Evolutionary conservation across 1,140 invertebrate genomes (phyloP), one percentile per base, ranked within the genome.

Genomic region (Trialeurodes vaporariorum): DNA sequence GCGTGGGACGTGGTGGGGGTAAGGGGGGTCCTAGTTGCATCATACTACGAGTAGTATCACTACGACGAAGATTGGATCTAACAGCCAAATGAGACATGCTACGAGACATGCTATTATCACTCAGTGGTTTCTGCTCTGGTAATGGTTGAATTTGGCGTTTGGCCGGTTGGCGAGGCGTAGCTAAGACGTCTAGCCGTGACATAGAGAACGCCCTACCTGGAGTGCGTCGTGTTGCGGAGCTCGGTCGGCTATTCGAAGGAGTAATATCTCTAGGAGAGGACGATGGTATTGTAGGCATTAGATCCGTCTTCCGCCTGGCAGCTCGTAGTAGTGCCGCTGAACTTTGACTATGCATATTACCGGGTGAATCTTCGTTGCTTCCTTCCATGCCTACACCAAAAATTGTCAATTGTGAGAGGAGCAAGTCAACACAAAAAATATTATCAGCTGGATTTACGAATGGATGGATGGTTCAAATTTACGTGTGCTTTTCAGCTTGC

Each of bases 211-310:
- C 91, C 85, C 91, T 92, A 78, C 78, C 79, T 79, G 77, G 75
- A 65, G 77, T 71, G 58, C 72, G 66, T 67, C 64, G 65, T 63
- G 64, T 68, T 59, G 69, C 68, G 64, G 63, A 65, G 64, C 26
- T 49, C 23, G 67, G 67, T 61, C 68, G 61, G 63, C 63, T 65
- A 59, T 64, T 61, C 25, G 68, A 64, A 22, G 13, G 80, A 74
- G 76, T 74, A 65, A 76, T 73, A 27, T 88, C 83, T 87, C 84
- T 70, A 86, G 82, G 63, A 49, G 85, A 84, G 71, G 87, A 84
- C 71, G 88, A 87, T 66, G 91, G 91, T 78, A 93, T 85, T 71
- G 92, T 94, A 68, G 92, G 92, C 81, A 92, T 90, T 76, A 95
- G 81, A 80, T 95, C 92, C 67, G 92, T 94, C 77, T 91, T 88